phyloP scores from a whole-genome alignment of 1,140 invertebrate genomes.

The Megalopta genalis region DNA sequence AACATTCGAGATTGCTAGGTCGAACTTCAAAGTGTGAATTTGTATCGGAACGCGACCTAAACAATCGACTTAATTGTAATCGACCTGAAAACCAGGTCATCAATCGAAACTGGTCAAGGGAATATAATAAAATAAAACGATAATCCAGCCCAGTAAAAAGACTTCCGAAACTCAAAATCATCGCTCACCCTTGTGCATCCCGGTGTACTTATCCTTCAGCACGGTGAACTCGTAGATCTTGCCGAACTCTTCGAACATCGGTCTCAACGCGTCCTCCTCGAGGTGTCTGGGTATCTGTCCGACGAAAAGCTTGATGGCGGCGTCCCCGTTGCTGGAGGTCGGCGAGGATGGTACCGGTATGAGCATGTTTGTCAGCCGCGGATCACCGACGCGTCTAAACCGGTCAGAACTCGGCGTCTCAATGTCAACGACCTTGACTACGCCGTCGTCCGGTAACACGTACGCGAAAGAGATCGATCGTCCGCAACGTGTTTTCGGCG shows the following conservation, averaged over 20 bases:
- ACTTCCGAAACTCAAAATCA: not conserved
- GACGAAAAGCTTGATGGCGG: conserved; percentile 92
- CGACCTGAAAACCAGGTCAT: too few relatives aligned
- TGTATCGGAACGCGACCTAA: too few relatives aligned
- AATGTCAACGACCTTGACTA: conserved; percentile 36
- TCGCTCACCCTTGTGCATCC: conserved; percentile 93
- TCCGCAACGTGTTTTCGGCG: conserved; percentile 33
- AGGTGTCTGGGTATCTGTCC: conserved; percentile 96
- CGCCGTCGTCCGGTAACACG: not conserved
- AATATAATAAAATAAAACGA: too few relatives aligned
- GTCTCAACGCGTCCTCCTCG: conserved; percentile 92
- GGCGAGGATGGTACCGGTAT: conserved; percentile 62
- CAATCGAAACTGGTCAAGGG: too few relatives aligned
- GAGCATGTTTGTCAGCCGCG: conserved; percentile 59
- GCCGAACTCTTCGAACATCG: conserved; percentile 95
- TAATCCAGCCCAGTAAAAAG: too few relatives aligned
- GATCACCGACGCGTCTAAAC: not conserved
- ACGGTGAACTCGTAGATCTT: conserved; percentile 97
- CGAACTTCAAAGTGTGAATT: too few relatives aligned
- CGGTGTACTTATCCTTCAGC: conserved; percentile 95
- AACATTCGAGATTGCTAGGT: too few relatives aligned
- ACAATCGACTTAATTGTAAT: too few relatives aligned
- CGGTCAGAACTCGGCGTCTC: not conserved
- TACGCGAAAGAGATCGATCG: conserved; percentile 3
- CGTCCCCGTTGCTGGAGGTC: conserved; percentile 68